Base-by-base conservation (phyloP, 2,888 invertebrate species). In the Eremobia ochroleuca region DNA sequence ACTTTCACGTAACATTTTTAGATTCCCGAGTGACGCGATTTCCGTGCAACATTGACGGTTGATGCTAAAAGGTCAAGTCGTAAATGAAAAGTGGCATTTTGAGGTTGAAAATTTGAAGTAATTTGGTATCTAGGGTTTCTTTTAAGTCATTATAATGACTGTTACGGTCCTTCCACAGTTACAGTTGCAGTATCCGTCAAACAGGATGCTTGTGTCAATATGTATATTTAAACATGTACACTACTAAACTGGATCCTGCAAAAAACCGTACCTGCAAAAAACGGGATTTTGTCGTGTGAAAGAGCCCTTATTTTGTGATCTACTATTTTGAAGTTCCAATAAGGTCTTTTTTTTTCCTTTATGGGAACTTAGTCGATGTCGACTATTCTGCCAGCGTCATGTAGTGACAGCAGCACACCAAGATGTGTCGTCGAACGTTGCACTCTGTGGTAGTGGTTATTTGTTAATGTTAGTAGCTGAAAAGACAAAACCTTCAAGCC, bases 11-110 rank as follows among this genome's bases (percentile, higher is more conserved):
- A 72, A 87, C 66, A 69, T 66, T 11, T 85, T 87, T 76, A 64
- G 40, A 69, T 73, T 76, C 71, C 76, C 76, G 58, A 76, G 73
- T 59, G 87, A 28, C 49, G 58, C 65, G 64, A 46, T 64, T 75
- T 67, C 15, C 34, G 64, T 64, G 46, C 59, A 73, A 85, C 18
- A 67, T 71, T 71, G 69, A 71, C 49, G 37, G 43, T 68, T 52
- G 64, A 62, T 11, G 52, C 18, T 43, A 67, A 76, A 85, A 85
- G 55, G 70, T 64, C 61, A 71, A 75, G 37, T 61, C 37, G 68
- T 69, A 59, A 84, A 84, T 87, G 58, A 70, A 66, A 84, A 84
- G 11, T 68, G 79, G 28, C 46, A 55, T 72, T 85, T 59, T 69
- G n/a, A 65, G 59, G 61, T 77, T 65, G 40, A 59, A 37, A 49